Conservation (phyloP, 2,113 vertebrate genomes). For the Sinocyclocheilus anshuiensis region DNA sequence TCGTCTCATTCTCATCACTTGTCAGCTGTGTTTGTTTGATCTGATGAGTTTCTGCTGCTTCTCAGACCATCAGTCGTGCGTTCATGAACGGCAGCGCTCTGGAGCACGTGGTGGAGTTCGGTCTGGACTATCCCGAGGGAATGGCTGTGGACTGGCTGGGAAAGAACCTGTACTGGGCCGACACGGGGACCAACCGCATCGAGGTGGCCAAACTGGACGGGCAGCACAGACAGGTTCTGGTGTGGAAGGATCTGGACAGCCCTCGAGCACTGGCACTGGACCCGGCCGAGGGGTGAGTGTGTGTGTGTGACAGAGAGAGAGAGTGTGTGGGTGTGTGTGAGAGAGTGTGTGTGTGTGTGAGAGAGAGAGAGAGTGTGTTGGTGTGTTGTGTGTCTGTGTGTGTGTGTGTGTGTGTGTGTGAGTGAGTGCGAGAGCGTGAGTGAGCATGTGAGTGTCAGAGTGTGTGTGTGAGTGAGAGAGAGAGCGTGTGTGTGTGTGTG, state of each 20-base stretch:
- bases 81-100: conserved; percentile 96
- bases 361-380: too few species aligned
- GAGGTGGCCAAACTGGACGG: conserved; percentile 95
- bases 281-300: conserved; percentile 88
- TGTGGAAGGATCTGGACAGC: conserved; percentile 97
- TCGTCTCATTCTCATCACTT: background rate
- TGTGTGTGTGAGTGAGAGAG: too few species aligned
- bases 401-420: too few species aligned
- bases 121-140: conserved; percentile 95
- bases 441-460: too few species aligned
- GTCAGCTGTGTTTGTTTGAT: background rate
- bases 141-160: conserved; percentile 98
- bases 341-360: too few species aligned
- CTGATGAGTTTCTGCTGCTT: conserved; percentile 37
- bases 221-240: conserved; percentile 91
- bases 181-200: conserved; percentile 94
- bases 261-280: conserved; percentile 90
- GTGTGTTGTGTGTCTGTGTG: too few species aligned
- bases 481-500: too few species aligned
- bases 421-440: too few species aligned
- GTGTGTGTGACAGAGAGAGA: background rate
- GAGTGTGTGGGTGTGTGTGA: background rate
- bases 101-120: conserved; percentile 94
- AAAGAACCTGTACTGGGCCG: conserved; percentile 97
- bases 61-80: conserved; percentile 94